These are phyloP conservation scores for Micromys minutus DNA, from an alignment of 2,113 vertebrate species.

Conservation along the genomic window DNA sequence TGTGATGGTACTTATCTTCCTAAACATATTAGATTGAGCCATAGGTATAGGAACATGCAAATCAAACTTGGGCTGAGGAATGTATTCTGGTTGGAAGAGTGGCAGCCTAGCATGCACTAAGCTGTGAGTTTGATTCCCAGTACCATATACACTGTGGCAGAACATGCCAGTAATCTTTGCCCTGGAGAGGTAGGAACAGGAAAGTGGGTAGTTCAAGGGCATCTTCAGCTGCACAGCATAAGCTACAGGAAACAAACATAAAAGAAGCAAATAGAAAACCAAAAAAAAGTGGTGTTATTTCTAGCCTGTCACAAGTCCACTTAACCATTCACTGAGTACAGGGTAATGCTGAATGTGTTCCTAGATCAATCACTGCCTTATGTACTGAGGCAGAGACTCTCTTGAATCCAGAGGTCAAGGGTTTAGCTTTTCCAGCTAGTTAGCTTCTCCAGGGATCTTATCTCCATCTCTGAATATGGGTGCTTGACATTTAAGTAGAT, in stretches of 20 bases:
- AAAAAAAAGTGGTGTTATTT: neutral
- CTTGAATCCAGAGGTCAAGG: neutral
- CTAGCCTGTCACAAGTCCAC: neutral
- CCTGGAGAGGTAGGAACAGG: neutral
- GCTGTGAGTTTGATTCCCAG: no score
- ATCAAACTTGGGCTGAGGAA: neutral
- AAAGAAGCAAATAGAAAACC: neutral
- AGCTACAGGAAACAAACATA: no score
- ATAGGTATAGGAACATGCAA: neutral
- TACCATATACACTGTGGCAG: no score
- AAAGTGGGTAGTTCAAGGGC: neutral
- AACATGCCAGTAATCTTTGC: neutral
- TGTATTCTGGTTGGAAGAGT: fast-evolving
- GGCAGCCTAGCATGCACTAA: neutral
- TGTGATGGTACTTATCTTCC: neutral
- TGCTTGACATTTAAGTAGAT: neutral
- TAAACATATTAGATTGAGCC: neutral
- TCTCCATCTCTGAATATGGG: neutral
- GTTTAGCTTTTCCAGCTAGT: neutral
- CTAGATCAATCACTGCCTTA: neutral
- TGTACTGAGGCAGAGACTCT: neutral
- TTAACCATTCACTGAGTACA: neutral
- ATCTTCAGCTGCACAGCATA: no score
- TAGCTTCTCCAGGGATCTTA: no score
- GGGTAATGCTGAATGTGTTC: no score